A percentile compares a stretch with the other conserved stretches of the same genome.
Evolutionary conservation across 2,888 invertebrate species (phyloP).

Genomic region (Thera britannica): DNA sequence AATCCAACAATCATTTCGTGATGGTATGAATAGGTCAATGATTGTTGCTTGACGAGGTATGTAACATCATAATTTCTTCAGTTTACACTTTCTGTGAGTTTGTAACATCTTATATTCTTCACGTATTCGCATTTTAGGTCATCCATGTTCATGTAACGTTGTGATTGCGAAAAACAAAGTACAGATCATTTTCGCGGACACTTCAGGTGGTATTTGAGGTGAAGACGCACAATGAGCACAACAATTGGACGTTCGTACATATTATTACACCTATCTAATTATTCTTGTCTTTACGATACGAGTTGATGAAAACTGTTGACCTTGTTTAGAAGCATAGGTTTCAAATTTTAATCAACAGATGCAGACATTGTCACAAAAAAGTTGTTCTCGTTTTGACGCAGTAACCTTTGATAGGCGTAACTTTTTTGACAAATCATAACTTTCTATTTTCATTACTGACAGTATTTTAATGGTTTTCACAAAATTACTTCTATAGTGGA

Average conservation of each 20-base stretch:
- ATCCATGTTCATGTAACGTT: constrained; percentile 86
- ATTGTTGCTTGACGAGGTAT: constrained; percentile 67
- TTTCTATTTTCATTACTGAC: constrained; percentile 25
- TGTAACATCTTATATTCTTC: constrained; percentile 82
- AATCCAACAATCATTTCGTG: constrained; percentile 69
- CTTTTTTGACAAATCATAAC: constrained; percentile 30
- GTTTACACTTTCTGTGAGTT: constrained; percentile 76
- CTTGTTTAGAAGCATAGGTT: constrained; percentile 85
- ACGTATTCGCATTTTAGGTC: constrained; percentile 85
- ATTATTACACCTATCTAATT: constrained; percentile 74
- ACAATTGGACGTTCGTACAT: constrained; percentile 68
- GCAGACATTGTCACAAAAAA: constrained; percentile 83
- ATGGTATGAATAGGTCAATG: constrained; percentile 68
- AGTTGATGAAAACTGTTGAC: constrained; percentile 85
- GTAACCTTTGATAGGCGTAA: constrained; percentile 59
- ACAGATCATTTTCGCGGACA: constrained; percentile 82
- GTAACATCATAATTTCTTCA: constrained; percentile 75
- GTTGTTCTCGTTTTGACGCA: constrained; percentile 64
- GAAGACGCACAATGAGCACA: constrained; percentile 63
- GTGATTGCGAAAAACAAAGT: constrained; percentile 85
- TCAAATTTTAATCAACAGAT: constrained; percentile 85
- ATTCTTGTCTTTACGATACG: constrained; percentile 77
- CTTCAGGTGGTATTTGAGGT: constrained; percentile 70
- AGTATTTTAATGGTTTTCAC: not conserved
- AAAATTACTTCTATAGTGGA: not conserved